Percentiles rank a stretch among this genome's conserved stretches.
Conservation (phyloP, 2,888 invertebrate species). For the Microdon myrmicae region DNA sequence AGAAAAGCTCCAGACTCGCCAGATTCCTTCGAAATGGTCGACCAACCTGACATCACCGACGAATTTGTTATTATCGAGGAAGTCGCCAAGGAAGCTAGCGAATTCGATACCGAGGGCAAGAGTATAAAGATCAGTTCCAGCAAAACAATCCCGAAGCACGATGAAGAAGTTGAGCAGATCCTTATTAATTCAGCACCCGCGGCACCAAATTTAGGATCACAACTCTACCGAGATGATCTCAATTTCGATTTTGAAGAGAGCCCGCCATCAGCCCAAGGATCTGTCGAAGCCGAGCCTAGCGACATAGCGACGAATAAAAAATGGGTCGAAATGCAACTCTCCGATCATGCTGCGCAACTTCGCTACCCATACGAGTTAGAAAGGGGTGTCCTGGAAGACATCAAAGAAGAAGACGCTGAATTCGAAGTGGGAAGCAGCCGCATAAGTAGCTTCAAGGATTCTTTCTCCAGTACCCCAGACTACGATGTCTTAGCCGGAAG, state of each 20-base stretch:
- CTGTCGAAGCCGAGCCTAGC: slow-evolving; percentile 71
- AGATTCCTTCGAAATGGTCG: slow-evolving; percentile 88
- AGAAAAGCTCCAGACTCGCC: slow-evolving; percentile 77
- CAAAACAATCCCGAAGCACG: slow-evolving; percentile 72
- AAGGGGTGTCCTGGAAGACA: slow-evolving; percentile 86
- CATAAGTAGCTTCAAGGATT: slow-evolving; percentile 84
- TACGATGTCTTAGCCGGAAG: slow-evolving; percentile 87
- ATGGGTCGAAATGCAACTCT: slow-evolving; percentile 90
- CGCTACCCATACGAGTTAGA: slow-evolving; percentile 83
- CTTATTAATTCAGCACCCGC: slow-evolving; percentile 77
- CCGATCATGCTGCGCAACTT: slow-evolving; percentile 70
- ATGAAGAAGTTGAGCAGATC: slow-evolving; percentile 78
- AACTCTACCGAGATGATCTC: slow-evolving; percentile 70
- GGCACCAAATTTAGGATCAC: slow-evolving; percentile 71
- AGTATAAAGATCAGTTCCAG: slow-evolving; percentile 75
- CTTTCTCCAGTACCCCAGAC: slow-evolving; percentile 91
- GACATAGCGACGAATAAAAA: slow-evolving; percentile 80
- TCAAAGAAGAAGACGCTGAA: slow-evolving; percentile 92
- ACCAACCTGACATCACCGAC: slow-evolving; percentile 86
- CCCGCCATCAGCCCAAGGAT: slow-evolving; percentile 67
- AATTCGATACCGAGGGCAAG: slow-evolving; percentile 84
- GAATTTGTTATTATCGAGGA: slow-evolving; percentile 90
- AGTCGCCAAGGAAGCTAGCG: slow-evolving; percentile 86
- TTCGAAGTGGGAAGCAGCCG: slow-evolving; percentile 82
- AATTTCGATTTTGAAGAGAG: slow-evolving; percentile 80